A percentile compares a stretch with the other conserved stretches of the same genome.
Conservation (phyloP, 1,140 invertebrate species). For the Ostrea edulis region DNA sequence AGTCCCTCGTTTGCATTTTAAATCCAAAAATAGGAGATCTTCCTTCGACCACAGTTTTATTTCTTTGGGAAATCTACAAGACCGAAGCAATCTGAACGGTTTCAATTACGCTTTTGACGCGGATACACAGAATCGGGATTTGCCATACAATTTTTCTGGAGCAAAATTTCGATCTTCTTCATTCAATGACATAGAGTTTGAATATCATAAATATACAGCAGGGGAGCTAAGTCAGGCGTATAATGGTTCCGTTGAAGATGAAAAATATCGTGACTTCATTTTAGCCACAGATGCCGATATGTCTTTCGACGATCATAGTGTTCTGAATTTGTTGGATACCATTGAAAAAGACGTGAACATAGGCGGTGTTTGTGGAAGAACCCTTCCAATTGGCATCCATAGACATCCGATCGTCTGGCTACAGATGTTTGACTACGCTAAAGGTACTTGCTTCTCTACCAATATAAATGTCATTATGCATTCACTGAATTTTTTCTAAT, state of each 20-base stretch:
- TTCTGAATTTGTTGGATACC: constrained; percentile 64
- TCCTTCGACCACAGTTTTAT: constrained; percentile 40
- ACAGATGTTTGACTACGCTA: constrained; percentile 84
- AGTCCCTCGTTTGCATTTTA: constrained; percentile 14
- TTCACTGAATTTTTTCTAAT: too few relatives aligned
- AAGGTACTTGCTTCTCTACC: constrained; percentile 61
- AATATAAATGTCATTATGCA: too few relatives aligned
- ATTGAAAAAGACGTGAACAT: constrained; percentile 63
- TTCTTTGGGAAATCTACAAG: neutral
- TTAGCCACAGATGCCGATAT: constrained; percentile 74
- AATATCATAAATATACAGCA: neutral
- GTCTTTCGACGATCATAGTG: constrained; percentile 67
- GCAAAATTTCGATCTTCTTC: constrained; percentile 6
- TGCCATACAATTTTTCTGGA: constrained; percentile 15
- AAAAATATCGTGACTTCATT: constrained; percentile 59
- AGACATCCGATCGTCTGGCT: constrained; percentile 83
- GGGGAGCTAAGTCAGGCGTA: neutral
- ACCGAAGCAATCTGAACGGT: neutral
- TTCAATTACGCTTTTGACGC: neutral
- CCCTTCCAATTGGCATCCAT: constrained; percentile 67
- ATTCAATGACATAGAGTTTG: neutral
- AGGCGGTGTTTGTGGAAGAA: constrained; percentile 71
- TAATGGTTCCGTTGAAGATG: neutral
- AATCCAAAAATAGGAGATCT: neutral
- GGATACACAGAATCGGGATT: neutral